Percentiles rank a stretch among this genome's conserved stretches.
These are phyloP conservation scores for Agrotis puta DNA, from an alignment of 2,888 invertebrate species.

Conservation along the genomic window DNA sequence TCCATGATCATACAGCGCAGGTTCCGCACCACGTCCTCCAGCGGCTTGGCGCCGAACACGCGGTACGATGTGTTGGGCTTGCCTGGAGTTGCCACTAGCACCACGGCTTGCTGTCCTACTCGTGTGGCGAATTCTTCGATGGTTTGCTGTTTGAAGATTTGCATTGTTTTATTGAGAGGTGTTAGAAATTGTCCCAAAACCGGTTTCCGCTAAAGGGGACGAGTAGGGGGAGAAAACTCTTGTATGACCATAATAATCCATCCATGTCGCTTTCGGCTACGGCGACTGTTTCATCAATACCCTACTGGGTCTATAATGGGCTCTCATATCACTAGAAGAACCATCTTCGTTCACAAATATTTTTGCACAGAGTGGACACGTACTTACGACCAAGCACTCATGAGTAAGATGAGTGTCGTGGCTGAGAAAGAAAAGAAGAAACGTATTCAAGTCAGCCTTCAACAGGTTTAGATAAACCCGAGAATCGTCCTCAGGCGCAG, in stretches of 20 bases:
- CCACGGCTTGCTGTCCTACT: slow-evolving; percentile 99
- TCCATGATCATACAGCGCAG: slow-evolving; percentile 98
- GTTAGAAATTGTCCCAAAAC: not conserved
- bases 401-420: no score
- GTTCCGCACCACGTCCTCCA: slow-evolving; percentile 98
- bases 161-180: not conserved
- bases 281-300: no score
- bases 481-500: not conserved
- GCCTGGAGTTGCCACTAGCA: slow-evolving; percentile 98
- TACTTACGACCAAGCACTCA: no score
- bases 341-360: no score
- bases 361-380: no score
- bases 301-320: no score
- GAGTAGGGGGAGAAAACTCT: no score
- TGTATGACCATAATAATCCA: no score
- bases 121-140: slow-evolving; percentile 99
- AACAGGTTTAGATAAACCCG: not conserved
- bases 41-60: slow-evolving; percentile 98
- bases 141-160: slow-evolving; percentile 92
- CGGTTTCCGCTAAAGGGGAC: not conserved
- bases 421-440: no score
- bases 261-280: no score
- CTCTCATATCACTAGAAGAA: no score
- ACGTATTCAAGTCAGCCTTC: no score
- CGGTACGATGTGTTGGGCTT: slow-evolving; percentile 99